Conservation (phyloP, 2,113 vertebrate species). For the Elgaria multicarinata region DNA sequence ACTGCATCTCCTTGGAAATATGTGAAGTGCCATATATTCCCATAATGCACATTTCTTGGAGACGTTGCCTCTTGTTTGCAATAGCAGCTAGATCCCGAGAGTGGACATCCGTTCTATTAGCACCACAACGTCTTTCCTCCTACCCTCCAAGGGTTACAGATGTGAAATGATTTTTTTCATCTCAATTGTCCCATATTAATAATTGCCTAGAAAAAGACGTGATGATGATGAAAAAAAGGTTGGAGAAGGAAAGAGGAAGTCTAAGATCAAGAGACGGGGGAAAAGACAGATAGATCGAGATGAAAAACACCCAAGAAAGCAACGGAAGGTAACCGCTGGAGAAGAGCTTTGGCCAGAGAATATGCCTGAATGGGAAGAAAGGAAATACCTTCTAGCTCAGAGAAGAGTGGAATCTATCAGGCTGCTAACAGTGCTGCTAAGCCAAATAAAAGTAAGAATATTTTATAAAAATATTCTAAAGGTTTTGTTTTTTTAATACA, state of each 20-base stretch:
- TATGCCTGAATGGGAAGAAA: conserved; percentile 78
- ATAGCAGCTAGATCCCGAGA: not conserved
- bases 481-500: conserved; percentile 9
- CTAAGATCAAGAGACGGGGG: conserved; percentile 74
- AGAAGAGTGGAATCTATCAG: conserved; percentile 78
- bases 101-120: conserved; percentile 35
- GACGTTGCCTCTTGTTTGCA: not conserved
- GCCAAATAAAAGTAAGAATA: conserved; percentile 78
- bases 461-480: conserved; percentile 61
- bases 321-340: conserved; percentile 66
- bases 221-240: conserved; percentile 76
- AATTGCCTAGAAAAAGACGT: conserved; percentile 80
- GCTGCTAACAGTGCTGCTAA: conserved; percentile 80
- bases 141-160: conserved; percentile 22
- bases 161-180: conserved; percentile 49
- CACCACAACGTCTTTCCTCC: conserved; percentile 31
- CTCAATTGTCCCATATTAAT: conserved; percentile 74
- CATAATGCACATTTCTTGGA: not conserved
- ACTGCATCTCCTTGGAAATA: conserved; percentile 24
- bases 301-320: conserved; percentile 69
- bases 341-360: conserved; percentile 66
- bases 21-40: not conserved
- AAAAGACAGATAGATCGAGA: conserved; percentile 76
- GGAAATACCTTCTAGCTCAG: conserved; percentile 79
- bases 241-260: conserved; percentile 77